These are phyloP conservation scores for Saguinus imperator DNA, from an alignment of 2,113 vertebrate genomes.

Conservation along the genomic window DNA sequence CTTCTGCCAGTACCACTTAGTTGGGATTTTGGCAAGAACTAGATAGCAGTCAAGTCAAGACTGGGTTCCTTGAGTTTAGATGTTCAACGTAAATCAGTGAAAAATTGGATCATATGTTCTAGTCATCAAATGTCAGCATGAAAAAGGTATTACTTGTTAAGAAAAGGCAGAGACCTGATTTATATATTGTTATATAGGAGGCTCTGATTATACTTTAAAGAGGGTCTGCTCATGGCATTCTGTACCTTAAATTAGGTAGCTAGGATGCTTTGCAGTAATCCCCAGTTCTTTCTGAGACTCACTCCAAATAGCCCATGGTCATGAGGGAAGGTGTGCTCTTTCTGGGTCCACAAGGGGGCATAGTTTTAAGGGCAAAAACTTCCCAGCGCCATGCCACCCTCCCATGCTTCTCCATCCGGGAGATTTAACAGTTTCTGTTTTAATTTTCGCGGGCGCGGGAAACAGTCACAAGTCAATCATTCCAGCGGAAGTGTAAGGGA, in stretches of 20 bases:
- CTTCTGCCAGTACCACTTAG: conserved; percentile 39
- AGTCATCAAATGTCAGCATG: neutral
- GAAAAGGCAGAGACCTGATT: neutral
- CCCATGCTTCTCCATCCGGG: no score
- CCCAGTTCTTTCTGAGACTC: neutral
- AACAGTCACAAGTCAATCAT: no score
- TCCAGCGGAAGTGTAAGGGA: no score
- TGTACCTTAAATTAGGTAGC: neutral
- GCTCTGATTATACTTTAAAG: neutral
- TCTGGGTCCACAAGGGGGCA: no score
- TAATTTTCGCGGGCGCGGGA: no score
- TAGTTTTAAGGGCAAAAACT: no score
- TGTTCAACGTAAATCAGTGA: conserved; percentile 23
- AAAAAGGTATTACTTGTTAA: neutral
- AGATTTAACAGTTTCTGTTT: no score
- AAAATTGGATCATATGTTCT: conserved; percentile 9
- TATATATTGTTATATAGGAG: neutral
- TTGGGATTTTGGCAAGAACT: conserved; percentile 42
- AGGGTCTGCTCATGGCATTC: neutral
- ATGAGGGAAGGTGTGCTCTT: no score
- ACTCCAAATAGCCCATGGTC: neutral
- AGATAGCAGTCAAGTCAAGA: neutral
- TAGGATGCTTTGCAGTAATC: neutral
- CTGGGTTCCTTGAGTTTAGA: neutral
- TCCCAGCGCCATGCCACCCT: no score